Percentiles rank a stretch among this genome's conserved stretches.
phyloP scores from a whole-genome alignment of 2,113 vertebrate species.

The Neomonachus schauinslandi region DNA sequence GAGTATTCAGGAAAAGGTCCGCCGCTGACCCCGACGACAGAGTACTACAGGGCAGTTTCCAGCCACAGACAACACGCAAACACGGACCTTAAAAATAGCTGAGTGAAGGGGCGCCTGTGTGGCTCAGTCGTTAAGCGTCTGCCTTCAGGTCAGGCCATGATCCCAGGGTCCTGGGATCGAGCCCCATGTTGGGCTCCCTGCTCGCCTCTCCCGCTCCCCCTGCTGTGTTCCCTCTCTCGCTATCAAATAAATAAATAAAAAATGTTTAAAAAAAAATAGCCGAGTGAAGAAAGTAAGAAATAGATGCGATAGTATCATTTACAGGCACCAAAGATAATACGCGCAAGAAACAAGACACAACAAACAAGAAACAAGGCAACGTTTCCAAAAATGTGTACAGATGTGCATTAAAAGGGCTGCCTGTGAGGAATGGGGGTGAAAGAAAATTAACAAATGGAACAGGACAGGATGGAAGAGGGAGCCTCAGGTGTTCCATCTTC shows the following conservation, averaged over 20 bases:
- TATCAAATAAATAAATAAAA: too few species aligned
- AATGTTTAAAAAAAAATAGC: background rate
- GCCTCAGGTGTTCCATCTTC: background rate
- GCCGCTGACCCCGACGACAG: fast-evolving
- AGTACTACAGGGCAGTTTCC: background rate
- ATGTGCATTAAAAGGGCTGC: background rate
- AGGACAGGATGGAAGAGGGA: background rate
- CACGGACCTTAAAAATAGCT: background rate
- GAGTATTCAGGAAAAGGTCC: fast-evolving
- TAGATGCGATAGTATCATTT: background rate
- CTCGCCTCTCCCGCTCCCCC: too few species aligned
- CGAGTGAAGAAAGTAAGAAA: background rate
- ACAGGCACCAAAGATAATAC: background rate
- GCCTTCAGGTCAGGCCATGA: too few species aligned
- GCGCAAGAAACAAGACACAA: background rate
- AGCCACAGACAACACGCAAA: background rate
- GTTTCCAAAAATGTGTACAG: background rate
- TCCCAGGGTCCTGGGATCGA: too few species aligned
- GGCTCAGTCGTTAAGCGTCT: too few species aligned
- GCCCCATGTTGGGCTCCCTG: too few species aligned
- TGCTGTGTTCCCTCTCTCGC: too few species aligned
- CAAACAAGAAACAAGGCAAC: background rate
- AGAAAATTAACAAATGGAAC: background rate
- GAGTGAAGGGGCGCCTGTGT: background rate
- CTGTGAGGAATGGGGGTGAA: background rate